A percentile compares a stretch with the other conserved stretches of the same genome.
phyloP scores from a whole-genome alignment of 2,113 vertebrate genomes.

The Cyanoramphus novaezelandiae region DNA sequence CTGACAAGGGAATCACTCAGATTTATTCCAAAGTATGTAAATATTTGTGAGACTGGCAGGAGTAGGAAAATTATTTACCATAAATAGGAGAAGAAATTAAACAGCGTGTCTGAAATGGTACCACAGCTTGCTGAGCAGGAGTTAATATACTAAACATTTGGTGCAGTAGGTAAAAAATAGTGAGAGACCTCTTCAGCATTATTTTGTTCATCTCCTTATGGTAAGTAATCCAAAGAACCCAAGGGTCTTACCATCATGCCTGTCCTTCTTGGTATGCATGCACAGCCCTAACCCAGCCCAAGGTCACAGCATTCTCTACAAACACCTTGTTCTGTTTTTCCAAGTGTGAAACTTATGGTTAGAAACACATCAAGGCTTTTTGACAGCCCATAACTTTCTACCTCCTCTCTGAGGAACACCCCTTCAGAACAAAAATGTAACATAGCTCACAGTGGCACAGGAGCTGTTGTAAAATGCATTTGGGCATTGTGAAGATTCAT shows the following conservation, averaged over 20 bases:
- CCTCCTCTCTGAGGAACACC: background rate
- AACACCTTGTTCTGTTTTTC: background rate
- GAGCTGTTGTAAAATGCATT: background rate
- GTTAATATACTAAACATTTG: background rate
- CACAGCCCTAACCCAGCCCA: background rate
- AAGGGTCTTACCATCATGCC: no score
- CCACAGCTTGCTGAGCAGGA: background rate
- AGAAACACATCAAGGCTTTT: background rate
- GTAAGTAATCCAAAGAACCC: background rate
- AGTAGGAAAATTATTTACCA: background rate
- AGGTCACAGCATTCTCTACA: background rate
- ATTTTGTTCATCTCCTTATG: background rate
- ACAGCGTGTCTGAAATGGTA: background rate
- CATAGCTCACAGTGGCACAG: background rate
- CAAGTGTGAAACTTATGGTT: background rate
- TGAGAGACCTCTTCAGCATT: background rate
- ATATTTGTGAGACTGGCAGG: background rate
- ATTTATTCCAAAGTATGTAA: background rate
- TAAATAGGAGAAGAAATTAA: background rate
- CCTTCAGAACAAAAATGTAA: background rate
- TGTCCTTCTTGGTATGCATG: background rate
- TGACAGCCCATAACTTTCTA: conserved; percentile 13
- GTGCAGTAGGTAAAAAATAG: background rate
- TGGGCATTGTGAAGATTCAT: conserved; percentile 13
- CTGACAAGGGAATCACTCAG: background rate